A percentile compares a stretch with the other conserved stretches of the same genome.
Conservation (phyloP, 1,140 invertebrate species). For the Drosophila melanica region DNA sequence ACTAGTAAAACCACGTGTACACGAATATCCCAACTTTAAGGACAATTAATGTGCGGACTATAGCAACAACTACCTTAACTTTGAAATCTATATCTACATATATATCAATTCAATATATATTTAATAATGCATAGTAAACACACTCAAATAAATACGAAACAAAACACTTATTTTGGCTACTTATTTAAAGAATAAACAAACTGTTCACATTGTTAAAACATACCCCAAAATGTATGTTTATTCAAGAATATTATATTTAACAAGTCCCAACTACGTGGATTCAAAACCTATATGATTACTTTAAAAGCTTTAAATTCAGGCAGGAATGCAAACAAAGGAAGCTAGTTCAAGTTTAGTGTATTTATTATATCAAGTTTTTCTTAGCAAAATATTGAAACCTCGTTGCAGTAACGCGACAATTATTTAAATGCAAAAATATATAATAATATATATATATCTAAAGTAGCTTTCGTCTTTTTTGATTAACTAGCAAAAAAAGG, state of each 20-base stretch:
- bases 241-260: constrained; percentile 28
- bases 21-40: constrained; percentile 76
- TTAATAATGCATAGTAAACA: constrained; percentile 48
- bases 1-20: constrained; percentile 50
- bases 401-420: constrained; percentile 64
- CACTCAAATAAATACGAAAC: constrained; percentile 62
- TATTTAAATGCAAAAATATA: constrained; percentile 28
- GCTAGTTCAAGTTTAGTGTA: constrained; percentile 74
- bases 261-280: constrained; percentile 47
- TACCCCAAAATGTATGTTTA: constrained; percentile 25
- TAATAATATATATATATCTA: constrained; percentile 52
- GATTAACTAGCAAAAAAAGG: constrained; percentile 11
- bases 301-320: constrained; percentile 73
- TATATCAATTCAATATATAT: constrained; percentile 17
- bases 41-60: constrained; percentile 68
- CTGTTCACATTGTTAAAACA: constrained; percentile 57
- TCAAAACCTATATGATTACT: constrained; percentile 68
- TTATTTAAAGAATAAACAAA: constrained; percentile 58
- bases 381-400: constrained; percentile 65
- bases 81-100: constrained; percentile 48
- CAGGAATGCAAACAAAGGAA: constrained; percentile 48
- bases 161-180: constrained; percentile 61
- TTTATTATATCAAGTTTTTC: constrained; percentile 70
- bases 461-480: constrained; percentile 63
- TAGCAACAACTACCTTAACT: constrained; percentile 60